Base-by-base conservation (phyloP, 2,113 vertebrate genomes). In the Melanocharis versteri region DNA sequence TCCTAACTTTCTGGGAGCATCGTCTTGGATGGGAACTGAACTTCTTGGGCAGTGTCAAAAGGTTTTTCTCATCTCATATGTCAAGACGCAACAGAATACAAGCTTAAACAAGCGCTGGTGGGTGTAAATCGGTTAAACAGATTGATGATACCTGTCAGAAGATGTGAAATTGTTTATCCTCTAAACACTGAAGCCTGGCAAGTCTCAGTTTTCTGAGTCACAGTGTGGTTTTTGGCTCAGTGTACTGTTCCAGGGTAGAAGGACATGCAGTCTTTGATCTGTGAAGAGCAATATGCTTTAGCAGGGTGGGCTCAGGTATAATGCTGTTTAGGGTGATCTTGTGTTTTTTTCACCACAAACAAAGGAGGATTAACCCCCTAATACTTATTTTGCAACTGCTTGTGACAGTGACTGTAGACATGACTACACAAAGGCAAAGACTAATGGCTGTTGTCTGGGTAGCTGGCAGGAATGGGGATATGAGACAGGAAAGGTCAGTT, bases 141-240 rank as follows among this genome's bases (percentile, higher is more conserved):
- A 95, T 96, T 95, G 90, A 96, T 93, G 87, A 69, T 93, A 88
- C 85, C 75, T 95, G 87, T 92, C 94, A 94, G 45, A 93, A 76
- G 73, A 87, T 68, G n/a, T 89, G 90, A 70, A 73, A 75, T 96
- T 92, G 89, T 90, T 94, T 97, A 88, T 88, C 35, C 13, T n/a
- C 39, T 83, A 53, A 96, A 90, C 75, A 90, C 64, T 48, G 22
- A 80, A 93, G 44, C 71, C 58, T 95, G 82, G 45, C 85, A 93
- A 83, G 50, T 78, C 60, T 95, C 50, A 54, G 10, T 90, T 87
- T 94, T 93, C 62, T 96, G 93, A 94, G 66, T 95, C 87, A 91
- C 45, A 86, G 37, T 65, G 44, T 82, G 37, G 0, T 13, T 69
- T 86, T 84, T 91, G 71, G 54, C 71, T 93, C n/a, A 21, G 15